Evolutionary conservation across 2,113 vertebrate genomes (phyloP), one percentile per base, ranked within the genome.

Genomic region (Xyrauchen texanus): DNA sequence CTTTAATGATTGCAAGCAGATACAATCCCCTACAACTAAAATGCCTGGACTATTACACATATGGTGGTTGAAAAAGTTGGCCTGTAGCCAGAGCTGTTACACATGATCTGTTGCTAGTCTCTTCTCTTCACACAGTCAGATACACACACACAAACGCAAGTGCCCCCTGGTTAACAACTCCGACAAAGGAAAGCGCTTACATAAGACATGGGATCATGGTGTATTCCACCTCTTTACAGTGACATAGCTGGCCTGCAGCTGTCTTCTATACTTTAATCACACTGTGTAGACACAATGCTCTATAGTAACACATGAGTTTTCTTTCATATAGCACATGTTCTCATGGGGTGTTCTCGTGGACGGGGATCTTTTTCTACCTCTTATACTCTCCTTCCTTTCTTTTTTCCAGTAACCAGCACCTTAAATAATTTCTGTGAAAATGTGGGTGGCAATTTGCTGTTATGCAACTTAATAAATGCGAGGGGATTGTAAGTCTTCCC

Each of bases 11-110:
- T 71, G 69, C 66, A 44, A 82, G 66, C 77, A 68, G 60, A 75
- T 70, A 64, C 77, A 74, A 58, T 72, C 7, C n/a, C 7, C 21
- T 53, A 80, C 63, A 62, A 62, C 68, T 77, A 34, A 71, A 78
- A 77, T 64, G 52, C 60, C 82, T 84, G 79, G 66, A 72, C 49
- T 58, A 80, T 85, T 84, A 83, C 61, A n/a, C 63, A 76, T 62
- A n/a, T 73, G 45, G 61, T 80, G 57, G 70, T 82, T 81, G 70
- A 85, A 80, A 77, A 66, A 34, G 65, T 51, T 82, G 84, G 77
- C 72, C 16, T n/a, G 11, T n/a, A 21, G 69, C 74, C 72, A 82
- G 65, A 45, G 21, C 60, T 5, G 67, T 83, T 83, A 80, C n/a
- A 78, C 52, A 81, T 60, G 6, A 63, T 10, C 12, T 57, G 44